Evolutionary conservation across 2,797 vertebrate genomes (phyloP), one percentile per base, ranked within the genome.

Genomic region (Hemitrygon akajei): DNA sequence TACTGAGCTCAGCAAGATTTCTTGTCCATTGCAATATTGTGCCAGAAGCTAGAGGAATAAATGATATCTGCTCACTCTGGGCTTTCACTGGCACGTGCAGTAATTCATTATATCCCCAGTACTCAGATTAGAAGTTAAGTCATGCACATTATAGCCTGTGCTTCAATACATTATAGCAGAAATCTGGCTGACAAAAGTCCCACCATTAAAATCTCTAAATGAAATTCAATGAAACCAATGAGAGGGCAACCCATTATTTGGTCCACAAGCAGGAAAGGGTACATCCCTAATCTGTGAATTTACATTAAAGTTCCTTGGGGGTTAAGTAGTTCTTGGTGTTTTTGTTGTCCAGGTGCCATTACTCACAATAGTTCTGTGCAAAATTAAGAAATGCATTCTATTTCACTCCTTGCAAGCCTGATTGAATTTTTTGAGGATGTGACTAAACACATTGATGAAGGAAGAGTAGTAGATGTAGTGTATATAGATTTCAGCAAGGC

Each of bases 101-200:
- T 18, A 22, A 40, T 71, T 73, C 34, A 47, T 20, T 71, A 63
- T 71, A 69, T 37, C 40, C 66, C 18, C 18, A 91, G 20, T 91
- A 71, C 66, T 91, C 87, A 91, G 63, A 73, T 71, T 91, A 91
- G 40, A 71, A 91, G 89, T 71, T 37, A 91, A 20, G 5, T 71
- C 58, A 89, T 89, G 60, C 30, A 89, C 58, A 87, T 63, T 89
- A 63, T 16, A 89, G 63, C 27, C 34, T 71, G 66, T 2, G 20
- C 22, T 18, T 91, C n/a, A 91, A 91, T 91, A 66, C 3, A 91
- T 73, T 73, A 71, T 18, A 91, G 89, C 89, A 71, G 66, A 71
- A 37, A 37, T 91, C 34, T n/a, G 60, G 7, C 69, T 91, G 63
- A 91, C 86, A 10, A 89, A 89, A 66, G 14, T 63, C 27, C 12